Base-by-base conservation (phyloP, 2,113 vertebrate genomes). In the Rhea pennata region DNA sequence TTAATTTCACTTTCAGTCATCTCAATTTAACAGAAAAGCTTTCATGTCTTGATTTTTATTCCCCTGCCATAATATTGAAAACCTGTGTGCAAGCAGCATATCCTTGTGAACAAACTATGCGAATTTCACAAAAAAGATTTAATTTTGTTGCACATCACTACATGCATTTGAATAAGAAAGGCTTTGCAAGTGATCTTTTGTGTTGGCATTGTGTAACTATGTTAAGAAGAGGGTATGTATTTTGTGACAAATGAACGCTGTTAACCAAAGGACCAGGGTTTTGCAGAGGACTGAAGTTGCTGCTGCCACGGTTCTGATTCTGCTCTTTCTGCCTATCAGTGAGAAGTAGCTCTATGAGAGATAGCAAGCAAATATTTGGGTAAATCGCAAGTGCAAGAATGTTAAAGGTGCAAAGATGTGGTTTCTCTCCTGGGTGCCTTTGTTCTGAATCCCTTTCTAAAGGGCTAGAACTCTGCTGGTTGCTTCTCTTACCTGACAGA, bases 181-280 rank as follows among this genome's bases (percentile, higher is more conserved):
- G 15, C 27, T 59, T 78, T 51, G 5, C 2, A 1, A 71, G 10
- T 51, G 21, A 12, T 33, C 5, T 44, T 78, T 65, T 24, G 26
- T 17, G 15, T 36, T 58, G 6, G 19, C 66, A 48, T 66, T 27
- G 23, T 12, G 5, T 73, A n/a, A 65, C 17, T 53, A 24, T 53
- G 19, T 24, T 58, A 65, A 50, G 22, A 58, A 51, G 9, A 23
- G 22, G 8, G 50, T 2, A 0, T 0, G 0, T 78, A 31, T n/a
- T 46, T 19, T 1, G 0, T 40, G 15, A 50, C 23, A 71, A 70
- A n/a, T 58, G 72, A 84, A 65, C 8, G 29, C 64, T 54, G 15
- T 24, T 74, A n/a, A 8, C 36, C 36, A 51, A 64, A 36, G 15
- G 8, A 61, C 14, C 4, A 20, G 8, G 40, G 4, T 40, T 66